Base-by-base conservation (phyloP, 64 coral and sea anemone species). In the Dendrophyllia cribrosa region DNA sequence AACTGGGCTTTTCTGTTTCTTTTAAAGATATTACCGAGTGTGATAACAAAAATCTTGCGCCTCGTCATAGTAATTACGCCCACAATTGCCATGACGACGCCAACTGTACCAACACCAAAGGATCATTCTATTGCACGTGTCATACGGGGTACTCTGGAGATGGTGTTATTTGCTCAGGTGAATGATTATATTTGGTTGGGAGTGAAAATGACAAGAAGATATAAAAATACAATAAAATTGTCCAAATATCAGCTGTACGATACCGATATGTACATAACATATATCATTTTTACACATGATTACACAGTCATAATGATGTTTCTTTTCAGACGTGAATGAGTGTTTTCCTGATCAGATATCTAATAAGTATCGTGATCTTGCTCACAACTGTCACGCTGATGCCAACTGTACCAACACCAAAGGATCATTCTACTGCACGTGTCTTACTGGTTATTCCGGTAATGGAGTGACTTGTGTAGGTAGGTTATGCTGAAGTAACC, bases 41-140 rank as follows among this genome's bases (percentile, higher is more conserved):
- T 64, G 49, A 86, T 43, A 16, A 71, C 5, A 59, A 34, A 52
- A 24, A 21, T 4, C 53, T 88, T 1, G 76, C 92, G 0, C 44
- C 24, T 8, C n/a, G 64, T 65, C 79, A 90, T 49, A 78, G 17
- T 1, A 79, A 47, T 19, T 90, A 89, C 22, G 17, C 66, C 1
- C 93, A 95, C 25, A 95, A 90, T 59, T 90, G 87, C 72, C 87
- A 95, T 34, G 47, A 21, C 20, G 72, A 90, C 52, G 93, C 87
- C 45, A 95, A 94, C 77, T 94, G 93, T 89, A 94, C 87, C 67
- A 89, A 94, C 23, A 94, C 93, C 70, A 94, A 94, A 23, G 93
- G 86, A 52, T 94, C 87, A 17, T 94, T 94, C 68, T 84, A 89
- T 55, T 94, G 90, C 21, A 92, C 90, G 8, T 92, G 90, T 60